These are phyloP conservation scores for Rhyzopertha dominica DNA, from an alignment of 1,140 invertebrate species.

Conservation along the genomic window DNA sequence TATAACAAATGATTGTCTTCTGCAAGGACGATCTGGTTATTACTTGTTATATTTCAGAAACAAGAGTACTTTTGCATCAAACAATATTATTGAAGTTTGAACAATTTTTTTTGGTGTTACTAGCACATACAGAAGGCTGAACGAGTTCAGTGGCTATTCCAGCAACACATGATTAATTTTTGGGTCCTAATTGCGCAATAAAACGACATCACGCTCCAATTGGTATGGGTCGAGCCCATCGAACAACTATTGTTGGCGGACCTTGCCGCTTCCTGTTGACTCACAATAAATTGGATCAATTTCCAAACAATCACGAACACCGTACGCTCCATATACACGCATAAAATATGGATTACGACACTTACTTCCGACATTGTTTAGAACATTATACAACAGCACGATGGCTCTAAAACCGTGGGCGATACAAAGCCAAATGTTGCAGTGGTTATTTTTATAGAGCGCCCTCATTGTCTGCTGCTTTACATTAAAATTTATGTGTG, in stretches of 20 bases:
- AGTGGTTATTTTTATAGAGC: no score
- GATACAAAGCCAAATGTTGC: background rate
- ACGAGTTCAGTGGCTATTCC: no score
- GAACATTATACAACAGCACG: background rate
- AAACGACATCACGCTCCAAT: conserved; percentile 13
- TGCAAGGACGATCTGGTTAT: no score
- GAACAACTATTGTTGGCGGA: conserved; percentile 11
- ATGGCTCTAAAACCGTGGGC: background rate
- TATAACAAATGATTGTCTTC: no score
- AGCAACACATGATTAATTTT: no score
- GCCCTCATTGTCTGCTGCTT: no score
- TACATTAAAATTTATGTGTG: no score
- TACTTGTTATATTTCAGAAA: no score
- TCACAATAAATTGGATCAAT: conserved; percentile 13
- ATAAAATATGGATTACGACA: conserved; percentile 8
- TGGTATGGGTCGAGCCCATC: conserved; percentile 10
- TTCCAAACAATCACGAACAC: conserved; percentile 10
- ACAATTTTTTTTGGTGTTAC: no score
- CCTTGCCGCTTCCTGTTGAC: conserved; percentile 14
- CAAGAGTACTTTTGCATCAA: no score
- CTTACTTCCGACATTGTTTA: background rate
- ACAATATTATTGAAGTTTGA: no score
- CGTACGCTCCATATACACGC: conserved; percentile 10
- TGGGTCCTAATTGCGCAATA: conserved; percentile 12
- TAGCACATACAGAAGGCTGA: no score